phyloP scores from a whole-genome alignment of 2,888 invertebrate genomes.

The Phaedon cochleariae region DNA sequence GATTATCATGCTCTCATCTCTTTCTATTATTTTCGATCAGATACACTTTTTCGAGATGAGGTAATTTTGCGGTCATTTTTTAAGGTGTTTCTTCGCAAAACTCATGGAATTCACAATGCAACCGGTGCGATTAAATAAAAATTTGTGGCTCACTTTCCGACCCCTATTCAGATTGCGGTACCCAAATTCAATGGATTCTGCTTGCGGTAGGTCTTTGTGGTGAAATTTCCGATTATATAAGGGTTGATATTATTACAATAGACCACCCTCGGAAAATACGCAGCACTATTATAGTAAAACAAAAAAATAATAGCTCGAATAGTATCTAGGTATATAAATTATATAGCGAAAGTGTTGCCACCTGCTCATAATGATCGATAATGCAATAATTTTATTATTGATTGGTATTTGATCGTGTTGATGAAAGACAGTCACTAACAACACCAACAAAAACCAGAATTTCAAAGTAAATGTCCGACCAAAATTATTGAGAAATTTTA shows the following conservation, averaged over 20 bases:
- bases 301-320: background rate
- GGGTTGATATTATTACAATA: background rate
- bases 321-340: too few relatives aligned
- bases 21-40: too few relatives aligned
- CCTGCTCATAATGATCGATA: background rate
- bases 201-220: conserved; percentile 1
- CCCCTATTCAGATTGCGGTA: background rate
- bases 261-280: background rate
- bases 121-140: background rate
- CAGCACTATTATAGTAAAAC: background rate
- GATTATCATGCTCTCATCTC: too few relatives aligned
- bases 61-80: too few relatives aligned
- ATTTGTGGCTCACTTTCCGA: background rate
- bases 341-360: background rate
- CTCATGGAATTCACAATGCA: too few relatives aligned
- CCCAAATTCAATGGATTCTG: background rate
- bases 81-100: too few relatives aligned
- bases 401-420: too few relatives aligned
- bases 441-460: too few relatives aligned
- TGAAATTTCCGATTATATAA: background rate
- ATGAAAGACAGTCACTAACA: too few relatives aligned
- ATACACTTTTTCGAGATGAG: too few relatives aligned
- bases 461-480: too few relatives aligned
- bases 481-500: too few relatives aligned
- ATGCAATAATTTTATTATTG: background rate